These are phyloP conservation scores for Plebejus melissa DNA, from an alignment of 2,888 invertebrate genomes.

Conservation along the genomic window DNA sequence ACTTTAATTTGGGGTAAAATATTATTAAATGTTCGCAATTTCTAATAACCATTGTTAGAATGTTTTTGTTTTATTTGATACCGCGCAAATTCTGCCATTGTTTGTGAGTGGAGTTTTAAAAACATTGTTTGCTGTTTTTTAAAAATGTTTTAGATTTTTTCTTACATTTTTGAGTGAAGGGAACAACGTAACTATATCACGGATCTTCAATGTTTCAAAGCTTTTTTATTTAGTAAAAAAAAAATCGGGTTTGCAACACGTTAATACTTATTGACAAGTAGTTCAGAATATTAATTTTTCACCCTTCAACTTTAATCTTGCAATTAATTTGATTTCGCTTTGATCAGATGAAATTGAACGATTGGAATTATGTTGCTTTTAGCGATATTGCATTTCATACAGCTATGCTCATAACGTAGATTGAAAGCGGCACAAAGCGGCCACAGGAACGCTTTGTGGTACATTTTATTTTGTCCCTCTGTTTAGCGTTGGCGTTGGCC, in stretches of 20 bases:
- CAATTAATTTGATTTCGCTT: conserved; percentile 10
- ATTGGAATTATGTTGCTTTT: conserved; percentile 58
- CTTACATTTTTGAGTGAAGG: neutral
- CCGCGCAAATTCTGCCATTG: neutral
- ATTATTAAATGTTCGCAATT: conserved; percentile 63
- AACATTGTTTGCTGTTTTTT: conserved; percentile 8
- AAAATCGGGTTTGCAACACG: neutral
- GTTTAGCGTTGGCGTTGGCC: conserved; percentile 46
- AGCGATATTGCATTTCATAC: conserved; percentile 61
- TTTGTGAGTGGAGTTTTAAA: neutral
- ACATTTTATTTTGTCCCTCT: conserved; percentile 59
- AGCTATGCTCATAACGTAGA: conserved; percentile 62
- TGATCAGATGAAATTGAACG: conserved; percentile 15
- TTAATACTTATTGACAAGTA: neutral
- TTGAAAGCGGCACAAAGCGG: conserved; percentile 69
- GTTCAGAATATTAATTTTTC: neutral
- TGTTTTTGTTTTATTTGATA: conserved; percentile 30
- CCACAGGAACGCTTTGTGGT: conserved; percentile 71
- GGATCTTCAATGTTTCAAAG: neutral
- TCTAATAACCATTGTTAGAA: conserved; percentile 45
- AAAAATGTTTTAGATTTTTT: neutral
- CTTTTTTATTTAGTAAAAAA: neutral
- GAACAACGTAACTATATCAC: too few species aligned
- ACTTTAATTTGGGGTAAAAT: conserved; percentile 66
- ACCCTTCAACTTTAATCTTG: neutral